Base-by-base conservation (phyloP, 2,113 vertebrate species). In the Nycticorax nycticorax region DNA sequence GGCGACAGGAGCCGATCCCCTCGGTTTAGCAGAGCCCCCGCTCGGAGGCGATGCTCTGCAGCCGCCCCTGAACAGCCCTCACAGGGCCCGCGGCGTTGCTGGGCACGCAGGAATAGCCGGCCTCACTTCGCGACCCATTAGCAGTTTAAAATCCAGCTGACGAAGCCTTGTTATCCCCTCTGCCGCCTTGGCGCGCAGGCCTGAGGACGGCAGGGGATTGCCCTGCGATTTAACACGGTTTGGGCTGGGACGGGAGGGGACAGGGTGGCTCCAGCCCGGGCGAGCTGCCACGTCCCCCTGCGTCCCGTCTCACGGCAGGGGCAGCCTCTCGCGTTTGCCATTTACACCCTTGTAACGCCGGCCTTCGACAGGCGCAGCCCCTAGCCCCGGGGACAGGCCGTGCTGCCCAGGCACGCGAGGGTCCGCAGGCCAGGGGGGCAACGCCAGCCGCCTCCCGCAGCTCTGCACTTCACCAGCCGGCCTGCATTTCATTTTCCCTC, bases 401-500 rank as follows among this genome's bases (percentile, higher is more conserved):
- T 3, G 45, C 14, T 60, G 59, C 63, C 59, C 53, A 16, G 21
- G 23, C 6, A 2, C 24, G 33, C 3, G 3, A 35, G 39, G 32
- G 21, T 48, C 10, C 0, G 0, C 0, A 2, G 21, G 26, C 14
- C 60, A 23, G 41, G 28, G 56, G 47, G 39, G 39, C 43, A n/a
- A 1, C 1, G 23, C 3, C 41, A 62, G 50, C 56, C 48, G 82
- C 26, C 53, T 66, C 55, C 82, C 43, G 71, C 67, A 71, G 57
- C 68, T 69, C 79, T 56, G 41, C 56, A 3, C 59, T 47, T 32
- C 7, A 15, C 64, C 60, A 56, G 45, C 12, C 73, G 43, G 10
- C 41, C 59, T n/a, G 32, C 6, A 1, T 3, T 4, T 21, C 13
- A 2, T 50, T 20, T 59, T 53, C 41, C 16, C 4, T 30, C 37